Evolutionary conservation across 2,888 invertebrate genomes (phyloP), one percentile per base, ranked within the genome.

Genomic region (Thecophora atra): DNA sequence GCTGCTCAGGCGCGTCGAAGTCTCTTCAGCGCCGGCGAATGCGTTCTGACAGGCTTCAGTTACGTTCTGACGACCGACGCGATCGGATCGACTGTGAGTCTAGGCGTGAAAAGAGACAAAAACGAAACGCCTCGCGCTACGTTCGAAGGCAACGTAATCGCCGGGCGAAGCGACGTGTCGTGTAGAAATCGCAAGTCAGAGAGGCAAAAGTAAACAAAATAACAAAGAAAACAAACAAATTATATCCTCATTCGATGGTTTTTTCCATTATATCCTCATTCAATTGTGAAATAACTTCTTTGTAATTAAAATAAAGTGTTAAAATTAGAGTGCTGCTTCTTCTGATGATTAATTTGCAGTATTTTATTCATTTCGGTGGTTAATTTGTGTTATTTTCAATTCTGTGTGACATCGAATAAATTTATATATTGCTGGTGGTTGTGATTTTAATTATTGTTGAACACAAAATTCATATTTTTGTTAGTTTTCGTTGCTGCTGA

Each of bases 61-160:
- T 79, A 77, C 77, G 78, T 79, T 81, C 82, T 81, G 79, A 78
- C 81, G 76, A 77, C 78, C 82, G 77, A 76, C 79, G 81, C 78
- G 80, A 77, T 77, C 78, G 81, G 82, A 82, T 83, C 65, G 17
- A 28, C 8, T 52, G 51, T 30, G n/a, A 15, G 13, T 47, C 47
- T n/a, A 47, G 17, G 47, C 47, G 47, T 8, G 37, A 37, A 8
- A 37, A 30, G 37, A 19, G 1, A 62, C n/a, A 2, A 42, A 37
- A 62, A 42, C n/a, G 19, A 4, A 11, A 8, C 37, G 30, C 11
- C 17, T 11, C n/a, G 28, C 30, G n/a, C 30, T 60, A 6, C 17
- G 60, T 60, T 28, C 26, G 47, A 44, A 26, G 7, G 21, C 47
- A n/a, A 64, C 47, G 64, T 44, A 64, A 64, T 44, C 37, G 37